Evolutionary conservation across 2,888 invertebrate genomes (phyloP), one percentile per base, ranked within the genome.

Genomic region (Polydrusus pterygomalis): DNA sequence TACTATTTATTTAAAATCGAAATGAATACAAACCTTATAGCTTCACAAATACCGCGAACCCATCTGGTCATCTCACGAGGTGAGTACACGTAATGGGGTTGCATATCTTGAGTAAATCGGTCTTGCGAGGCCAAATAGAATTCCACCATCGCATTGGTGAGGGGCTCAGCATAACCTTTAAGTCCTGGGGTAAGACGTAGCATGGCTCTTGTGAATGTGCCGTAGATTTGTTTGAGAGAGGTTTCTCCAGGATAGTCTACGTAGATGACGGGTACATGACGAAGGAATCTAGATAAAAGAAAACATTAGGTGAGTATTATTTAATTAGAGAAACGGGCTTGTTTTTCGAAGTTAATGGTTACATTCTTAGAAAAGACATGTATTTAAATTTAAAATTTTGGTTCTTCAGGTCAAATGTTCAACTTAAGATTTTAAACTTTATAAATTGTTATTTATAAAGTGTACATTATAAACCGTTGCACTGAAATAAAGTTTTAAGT

Each of bases 161-260:
- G 89, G 0, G 99, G 97, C 85, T 98, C 99, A 0, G 99, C 96
- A 87, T 96, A 98, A 1, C 97, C 95, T 79, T 96, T 93, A 69
- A 99, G 89, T 0, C 95, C 92, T 0, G 98, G 97, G 84, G 98
- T 95, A 86, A 99, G 91, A 72, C 98, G 93, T 47, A 99, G 90
- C 98, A 99, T 99, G 13, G 99, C 99, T 74, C 99, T 93, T 71
- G 97, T 97, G 90, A 99, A 99, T 9, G 99, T 99, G 81, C 98
- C 98, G 88, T 99, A 99, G 88, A 99, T 99, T 90, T 97, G 96
- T 89, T 97, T 97, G 17, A 99, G 91, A 0, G 99, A 99, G 0
- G 96, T 96, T 88, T 98, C 97, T 77, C 99, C 99, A 2, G 99
- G 99, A 87, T 99, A 99, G 89, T 99, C 99, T 56, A 99, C 99